Percentiles rank a stretch among this genome's conserved stretches.
Evolutionary conservation across 1,140 invertebrate species (phyloP).

Genomic region (Drosophila willistoni): DNA sequence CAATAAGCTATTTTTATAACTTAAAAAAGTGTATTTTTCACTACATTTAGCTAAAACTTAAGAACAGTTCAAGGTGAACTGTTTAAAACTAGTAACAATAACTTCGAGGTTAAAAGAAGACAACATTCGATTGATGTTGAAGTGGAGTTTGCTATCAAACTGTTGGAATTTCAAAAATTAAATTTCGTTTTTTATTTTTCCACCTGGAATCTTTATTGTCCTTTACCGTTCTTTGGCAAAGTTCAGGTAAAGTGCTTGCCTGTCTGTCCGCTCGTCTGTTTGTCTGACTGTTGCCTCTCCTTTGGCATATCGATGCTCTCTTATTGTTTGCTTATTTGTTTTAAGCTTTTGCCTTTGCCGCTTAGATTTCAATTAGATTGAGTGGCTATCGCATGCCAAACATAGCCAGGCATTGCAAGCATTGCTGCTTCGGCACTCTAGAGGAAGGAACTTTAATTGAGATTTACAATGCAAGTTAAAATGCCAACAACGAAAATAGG

Average conservation of each 20-base stretch:
- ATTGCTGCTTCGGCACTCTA: conserved; percentile 18
- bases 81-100: background rate
- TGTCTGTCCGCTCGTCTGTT: background rate
- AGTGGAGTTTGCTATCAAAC: too few relatives aligned
- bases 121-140: background rate
- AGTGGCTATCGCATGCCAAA: conserved; percentile 56
- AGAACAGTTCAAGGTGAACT: background rate
- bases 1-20: too few relatives aligned
- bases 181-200: background rate
- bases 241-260: background rate
- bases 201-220: conserved; percentile 4
- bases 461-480: conserved; percentile 73
- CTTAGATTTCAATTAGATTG: conserved; percentile 70
- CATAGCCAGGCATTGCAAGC: conserved; percentile 37
- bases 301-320: conserved; percentile 10
- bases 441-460: conserved; percentile 66
- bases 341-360: conserved; percentile 33
- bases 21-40: background rate
- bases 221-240: background rate
- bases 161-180: background rate
- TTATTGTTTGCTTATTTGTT: conserved; percentile 52
- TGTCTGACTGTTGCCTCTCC: background rate
- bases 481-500: conserved; percentile 48
- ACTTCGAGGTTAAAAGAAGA: background rate
- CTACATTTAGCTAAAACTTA: background rate